Evolutionary conservation across 2,113 vertebrate species (phyloP).

Genomic region (Tragelaphus buxtoni): DNA sequence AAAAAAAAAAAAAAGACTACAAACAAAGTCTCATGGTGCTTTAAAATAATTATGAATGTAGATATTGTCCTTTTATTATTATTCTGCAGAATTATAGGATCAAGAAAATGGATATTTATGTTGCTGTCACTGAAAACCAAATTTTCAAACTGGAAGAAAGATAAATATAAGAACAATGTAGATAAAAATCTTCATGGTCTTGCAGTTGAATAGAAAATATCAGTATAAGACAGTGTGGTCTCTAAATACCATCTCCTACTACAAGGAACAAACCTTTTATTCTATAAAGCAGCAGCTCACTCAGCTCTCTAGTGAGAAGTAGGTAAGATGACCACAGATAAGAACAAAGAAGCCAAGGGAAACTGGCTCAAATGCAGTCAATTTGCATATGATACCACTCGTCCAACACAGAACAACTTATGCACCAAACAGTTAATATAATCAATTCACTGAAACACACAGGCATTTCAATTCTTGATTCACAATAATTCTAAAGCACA

Average conservation of each 20-base stretch:
- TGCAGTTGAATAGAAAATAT: background rate
- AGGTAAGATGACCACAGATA: background rate
- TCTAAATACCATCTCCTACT: background rate
- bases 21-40: background rate
- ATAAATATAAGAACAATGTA: background rate
- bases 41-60: background rate
- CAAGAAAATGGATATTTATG: background rate
- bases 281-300: background rate
- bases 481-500: background rate
- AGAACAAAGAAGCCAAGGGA: background rate
- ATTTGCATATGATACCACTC: background rate
- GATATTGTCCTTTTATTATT: background rate
- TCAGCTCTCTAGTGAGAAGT: background rate
- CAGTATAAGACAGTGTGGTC: background rate
- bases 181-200: background rate
- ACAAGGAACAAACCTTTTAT: background rate
- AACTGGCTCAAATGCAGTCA: background rate
- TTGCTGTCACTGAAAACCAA: background rate
- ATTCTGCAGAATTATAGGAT: background rate
- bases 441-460: background rate
- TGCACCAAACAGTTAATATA: background rate
- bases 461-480: background rate
- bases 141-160: background rate
- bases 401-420: background rate
- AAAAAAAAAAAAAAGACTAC: background rate